A percentile compares a stretch with the other conserved stretches of the same genome.
Evolutionary conservation across 2,888 invertebrate species (phyloP).

Genomic region (Lagria hirta): DNA sequence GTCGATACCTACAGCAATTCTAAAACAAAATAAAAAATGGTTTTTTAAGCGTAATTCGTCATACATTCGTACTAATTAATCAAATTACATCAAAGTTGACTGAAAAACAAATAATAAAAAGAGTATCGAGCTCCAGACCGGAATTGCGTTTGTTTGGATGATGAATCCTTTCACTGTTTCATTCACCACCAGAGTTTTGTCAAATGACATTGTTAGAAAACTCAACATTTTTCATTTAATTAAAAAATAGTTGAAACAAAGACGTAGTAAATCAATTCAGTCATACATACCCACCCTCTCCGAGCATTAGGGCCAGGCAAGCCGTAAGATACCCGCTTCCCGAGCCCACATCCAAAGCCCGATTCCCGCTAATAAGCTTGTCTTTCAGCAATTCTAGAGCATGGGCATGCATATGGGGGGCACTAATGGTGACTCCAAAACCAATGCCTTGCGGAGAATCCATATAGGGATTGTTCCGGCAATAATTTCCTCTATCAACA

Average conservation of each 20-base stretch:
- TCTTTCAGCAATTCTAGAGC: conserved; percentile 83
- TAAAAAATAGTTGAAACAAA: not conserved
- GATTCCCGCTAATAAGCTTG: conserved; percentile 73
- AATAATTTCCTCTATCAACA: conserved; percentile 84
- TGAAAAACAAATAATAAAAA: too few species aligned
- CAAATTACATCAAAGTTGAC: too few species aligned
- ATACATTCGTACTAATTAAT: conserved; percentile 1
- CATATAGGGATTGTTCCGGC: conserved; percentile 75
- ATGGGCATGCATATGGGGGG: conserved; percentile 96
- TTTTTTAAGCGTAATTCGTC: too few species aligned
- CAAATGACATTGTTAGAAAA: too few species aligned
- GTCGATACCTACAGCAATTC: conserved; percentile 76
- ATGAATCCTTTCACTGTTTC: too few species aligned
- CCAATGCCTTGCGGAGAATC: conserved; percentile 95
- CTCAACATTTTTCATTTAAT: too few species aligned
- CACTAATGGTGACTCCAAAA: conserved; percentile 92
- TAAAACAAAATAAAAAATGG: conserved; percentile 27
- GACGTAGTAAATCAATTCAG: conserved; percentile 43
- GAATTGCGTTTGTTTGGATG: too few species aligned
- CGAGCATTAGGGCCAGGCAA: conserved; percentile 86
- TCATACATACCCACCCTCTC: conserved; percentile 60
- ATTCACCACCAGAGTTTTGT: too few species aligned
- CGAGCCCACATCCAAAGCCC: conserved; percentile 88
- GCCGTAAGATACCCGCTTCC: conserved; percentile 92
- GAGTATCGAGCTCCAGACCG: too few species aligned